These are phyloP conservation scores for Dicaeum eximium DNA, from an alignment of 2,113 vertebrate species.

Conservation along the genomic window DNA sequence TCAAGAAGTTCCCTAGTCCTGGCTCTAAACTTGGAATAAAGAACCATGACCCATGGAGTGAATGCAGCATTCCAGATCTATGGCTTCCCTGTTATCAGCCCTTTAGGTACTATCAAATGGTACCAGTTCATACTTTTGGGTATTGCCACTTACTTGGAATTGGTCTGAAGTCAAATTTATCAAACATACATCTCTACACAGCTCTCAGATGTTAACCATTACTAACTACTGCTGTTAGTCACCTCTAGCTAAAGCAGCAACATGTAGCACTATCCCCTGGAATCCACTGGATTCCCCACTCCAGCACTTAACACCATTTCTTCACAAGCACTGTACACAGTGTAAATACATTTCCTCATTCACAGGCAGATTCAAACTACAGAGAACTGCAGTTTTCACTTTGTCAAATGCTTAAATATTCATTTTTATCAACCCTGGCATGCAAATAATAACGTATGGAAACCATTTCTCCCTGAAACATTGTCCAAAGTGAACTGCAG, in stretches of 20 bases:
- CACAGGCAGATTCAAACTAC: neutral
- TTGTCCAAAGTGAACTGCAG: conserved; percentile 39
- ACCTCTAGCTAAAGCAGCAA: neutral
- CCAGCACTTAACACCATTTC: neutral
- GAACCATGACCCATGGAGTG: neutral
- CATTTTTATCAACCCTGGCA: neutral
- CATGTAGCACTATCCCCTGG: neutral
- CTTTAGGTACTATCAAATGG: neutral
- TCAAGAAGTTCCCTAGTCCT: neutral
- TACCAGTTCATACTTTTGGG: neutral
- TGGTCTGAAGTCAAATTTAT: neutral
- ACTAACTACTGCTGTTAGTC: neutral
- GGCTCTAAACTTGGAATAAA: neutral
- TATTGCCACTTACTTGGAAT: neutral
- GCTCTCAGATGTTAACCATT: neutral
- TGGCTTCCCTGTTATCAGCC: neutral
- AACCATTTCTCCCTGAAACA: neutral
- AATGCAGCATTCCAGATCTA: neutral
- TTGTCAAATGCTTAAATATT: conserved; percentile 17
- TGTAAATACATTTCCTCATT: neutral
- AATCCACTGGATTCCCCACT: neutral
- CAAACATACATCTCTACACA: neutral
- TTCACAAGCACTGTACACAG: neutral
- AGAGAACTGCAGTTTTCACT: conserved; percentile 33
- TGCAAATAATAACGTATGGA: neutral